Base-by-base conservation (phyloP, 2,113 vertebrate genomes). In the Macrotis lagotis region DNA sequence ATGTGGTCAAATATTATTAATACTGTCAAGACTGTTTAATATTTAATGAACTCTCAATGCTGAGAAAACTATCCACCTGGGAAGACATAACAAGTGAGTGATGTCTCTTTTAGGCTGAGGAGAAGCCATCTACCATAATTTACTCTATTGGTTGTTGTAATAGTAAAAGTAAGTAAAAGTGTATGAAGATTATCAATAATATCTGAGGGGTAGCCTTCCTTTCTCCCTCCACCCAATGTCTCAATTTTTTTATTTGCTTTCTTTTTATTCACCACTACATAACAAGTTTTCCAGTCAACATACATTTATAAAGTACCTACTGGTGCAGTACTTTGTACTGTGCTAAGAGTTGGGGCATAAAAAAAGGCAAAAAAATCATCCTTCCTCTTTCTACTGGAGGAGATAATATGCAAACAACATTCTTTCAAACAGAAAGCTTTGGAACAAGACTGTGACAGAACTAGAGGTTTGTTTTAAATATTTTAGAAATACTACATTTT, bases 21-120 rank as follows among this genome's bases (percentile, higher is more conserved):
- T 24, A 5, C 31, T 49, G 94, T 12, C 94, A 9, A 51, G 11
- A 52, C 24, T 93, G 92, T 83, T 74, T 12, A 22, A 47, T 49
- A 88, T 52, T 48, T 92, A 9, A 48, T 94, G 52, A 53, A 59
- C 50, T 44, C 47, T 95, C 74, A 90, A 47, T 50, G 44, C 88
- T 92, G 55, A 93, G 91, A 95, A 89, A 7, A 92, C 91, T 66
- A 92, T 51, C 91, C 90, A 95, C 24, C 6, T 47, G 66, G 19
- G 19, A 44, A 6, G 6, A 44, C n/a, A n/a, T 74, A 74, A 44
- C 2, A 83, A 83, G 7, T 83, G 66, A 83, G 19, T 83, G 66
- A 83, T 83, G n/a, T 22, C 66, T 83, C 66, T 44, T 44, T n/a
- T 44, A 83, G n/a, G 1, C 16, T 83, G 16, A 8, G 66, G 14